A percentile compares a stretch with the other conserved stretches of the same genome.
phyloP scores from a whole-genome alignment of 2,113 vertebrate species.

The Emydocephalus ijimae region DNA sequence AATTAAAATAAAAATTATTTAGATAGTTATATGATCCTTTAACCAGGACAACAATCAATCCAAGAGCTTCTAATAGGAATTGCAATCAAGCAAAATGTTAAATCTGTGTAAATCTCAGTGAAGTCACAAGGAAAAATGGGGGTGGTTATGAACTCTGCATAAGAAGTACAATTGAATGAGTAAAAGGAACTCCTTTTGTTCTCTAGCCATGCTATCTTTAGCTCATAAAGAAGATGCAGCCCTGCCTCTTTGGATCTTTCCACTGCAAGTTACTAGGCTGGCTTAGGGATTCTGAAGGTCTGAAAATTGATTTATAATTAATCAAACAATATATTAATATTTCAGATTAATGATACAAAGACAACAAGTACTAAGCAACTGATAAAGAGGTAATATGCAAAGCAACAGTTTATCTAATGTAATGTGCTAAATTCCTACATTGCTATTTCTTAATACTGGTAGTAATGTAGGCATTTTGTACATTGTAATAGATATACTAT shows the following conservation, averaged over 20 bases:
- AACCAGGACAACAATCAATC: neutral
- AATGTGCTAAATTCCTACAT: neutral
- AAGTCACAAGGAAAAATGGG: neutral
- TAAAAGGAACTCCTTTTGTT: neutral
- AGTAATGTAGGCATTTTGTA: neutral
- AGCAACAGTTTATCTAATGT: neutral
- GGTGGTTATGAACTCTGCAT: neutral
- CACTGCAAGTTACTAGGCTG: neutral
- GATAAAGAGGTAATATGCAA: neutral
- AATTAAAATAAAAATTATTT: neutral
- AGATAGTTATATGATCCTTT: slow-evolving; percentile 1
- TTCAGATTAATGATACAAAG: neutral
- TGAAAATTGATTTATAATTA: neutral
- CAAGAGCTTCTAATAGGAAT: neutral
- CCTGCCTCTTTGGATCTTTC: neutral
- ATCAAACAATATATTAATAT: neutral
- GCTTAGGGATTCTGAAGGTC: neutral
- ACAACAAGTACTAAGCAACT: neutral
- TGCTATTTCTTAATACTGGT: neutral
- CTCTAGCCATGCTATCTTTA: neutral
- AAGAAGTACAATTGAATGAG: neutral
- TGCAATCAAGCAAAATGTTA: neutral
- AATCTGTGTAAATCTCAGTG: neutral
- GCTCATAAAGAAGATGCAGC: neutral
- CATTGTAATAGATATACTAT: neutral